These are phyloP conservation scores for Magallana ariakensis DNA, from an alignment of 1,140 invertebrate genomes.

Conservation along the genomic window DNA sequence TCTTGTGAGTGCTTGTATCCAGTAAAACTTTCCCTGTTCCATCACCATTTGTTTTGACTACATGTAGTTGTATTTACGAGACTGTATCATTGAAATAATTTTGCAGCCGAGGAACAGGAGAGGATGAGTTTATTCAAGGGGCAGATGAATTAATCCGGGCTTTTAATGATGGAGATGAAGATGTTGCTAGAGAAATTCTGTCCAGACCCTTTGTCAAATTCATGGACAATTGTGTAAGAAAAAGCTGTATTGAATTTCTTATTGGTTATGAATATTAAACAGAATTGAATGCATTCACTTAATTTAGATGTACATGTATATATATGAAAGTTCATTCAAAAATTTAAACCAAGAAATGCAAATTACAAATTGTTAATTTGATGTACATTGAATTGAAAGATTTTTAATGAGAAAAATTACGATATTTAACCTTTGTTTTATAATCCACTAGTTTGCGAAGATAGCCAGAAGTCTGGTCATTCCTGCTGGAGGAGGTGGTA, in stretches of 20 bases:
- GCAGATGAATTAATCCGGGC: constrained; percentile 50
- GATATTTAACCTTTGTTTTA: neutral
- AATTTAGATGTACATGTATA: no score
- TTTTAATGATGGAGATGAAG: constrained; percentile 57
- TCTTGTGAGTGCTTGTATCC: no score
- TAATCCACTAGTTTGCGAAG: constrained; percentile 47
- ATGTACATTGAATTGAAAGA: no score
- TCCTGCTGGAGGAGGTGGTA: constrained; percentile 48
- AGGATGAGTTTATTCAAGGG: constrained; percentile 40
- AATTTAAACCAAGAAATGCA: no score
- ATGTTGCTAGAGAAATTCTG: constrained; percentile 43
- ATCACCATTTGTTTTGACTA: no score
- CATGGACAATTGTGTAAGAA: constrained; percentile 59
- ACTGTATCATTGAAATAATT: neutral
- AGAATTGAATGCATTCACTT: no score
- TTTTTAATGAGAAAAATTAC: neutral
- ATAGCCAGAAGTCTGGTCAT: constrained; percentile 49
- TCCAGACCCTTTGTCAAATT: constrained; percentile 51
- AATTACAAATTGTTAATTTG: no score
- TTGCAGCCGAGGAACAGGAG: constrained; percentile 29
- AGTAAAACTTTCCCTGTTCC: no score
- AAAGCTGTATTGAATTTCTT: neutral
- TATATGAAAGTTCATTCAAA: no score
- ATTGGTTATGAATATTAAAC: no score
- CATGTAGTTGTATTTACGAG: no score